Evolutionary conservation across 2,113 vertebrate genomes (phyloP).

Genomic region (Neodontobutis hainanensis): DNA sequence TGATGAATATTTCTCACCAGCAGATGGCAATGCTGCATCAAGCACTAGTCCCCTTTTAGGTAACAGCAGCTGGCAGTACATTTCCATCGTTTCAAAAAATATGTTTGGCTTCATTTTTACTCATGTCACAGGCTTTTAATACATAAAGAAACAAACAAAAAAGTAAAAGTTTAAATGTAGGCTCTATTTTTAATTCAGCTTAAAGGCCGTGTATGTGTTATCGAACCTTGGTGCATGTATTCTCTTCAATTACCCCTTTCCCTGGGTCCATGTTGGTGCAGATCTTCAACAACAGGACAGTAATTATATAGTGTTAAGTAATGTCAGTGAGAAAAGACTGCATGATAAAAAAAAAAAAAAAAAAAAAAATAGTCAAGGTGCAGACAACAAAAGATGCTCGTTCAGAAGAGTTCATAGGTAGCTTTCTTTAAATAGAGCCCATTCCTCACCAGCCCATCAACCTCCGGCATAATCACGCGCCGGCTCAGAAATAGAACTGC

Average conservation of each 20-base stretch:
- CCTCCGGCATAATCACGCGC: conserved; percentile 69
- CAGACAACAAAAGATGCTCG: conserved; percentile 40
- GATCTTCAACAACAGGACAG: not conserved
- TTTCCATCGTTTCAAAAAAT: not conserved
- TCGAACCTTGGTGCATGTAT: too few relatives aligned
- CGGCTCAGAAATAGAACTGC: conserved; percentile 73
- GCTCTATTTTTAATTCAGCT: too few relatives aligned
- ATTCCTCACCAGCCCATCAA: conserved; percentile 64
- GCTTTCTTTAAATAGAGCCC: conserved; percentile 68
- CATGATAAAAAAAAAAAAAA: too few relatives aligned
- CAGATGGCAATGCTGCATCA: conserved; percentile 61
- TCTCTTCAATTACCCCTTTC: too few relatives aligned
- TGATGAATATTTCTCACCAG: conserved; percentile 29
- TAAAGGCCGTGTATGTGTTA: too few relatives aligned
- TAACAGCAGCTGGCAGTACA: not conserved
- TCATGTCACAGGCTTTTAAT: too few relatives aligned
- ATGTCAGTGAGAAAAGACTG: too few relatives aligned
- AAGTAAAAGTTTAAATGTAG: too few relatives aligned
- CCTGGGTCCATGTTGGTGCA: too few relatives aligned
- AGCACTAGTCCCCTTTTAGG: not conserved
- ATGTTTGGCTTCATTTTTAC: too few relatives aligned
- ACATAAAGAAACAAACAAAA: too few relatives aligned
- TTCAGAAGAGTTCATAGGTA: conserved; percentile 45
- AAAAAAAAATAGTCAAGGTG: conserved; percentile 30
- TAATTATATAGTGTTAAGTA: not conserved